phyloP scores from a whole-genome alignment of 2,797 vertebrate genomes.

The Brachyalestes nurse region DNA sequence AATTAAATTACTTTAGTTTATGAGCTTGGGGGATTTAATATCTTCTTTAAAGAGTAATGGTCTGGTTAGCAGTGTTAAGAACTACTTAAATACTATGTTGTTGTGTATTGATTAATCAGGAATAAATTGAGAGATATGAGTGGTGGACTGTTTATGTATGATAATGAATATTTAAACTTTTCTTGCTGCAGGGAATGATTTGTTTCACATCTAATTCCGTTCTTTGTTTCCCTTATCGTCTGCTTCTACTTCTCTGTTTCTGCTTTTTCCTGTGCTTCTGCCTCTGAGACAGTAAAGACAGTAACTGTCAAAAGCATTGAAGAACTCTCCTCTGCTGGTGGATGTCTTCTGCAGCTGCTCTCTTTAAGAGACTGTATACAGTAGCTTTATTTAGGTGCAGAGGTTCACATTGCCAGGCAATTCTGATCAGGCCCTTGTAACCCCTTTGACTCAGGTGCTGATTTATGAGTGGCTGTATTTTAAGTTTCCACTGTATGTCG shows the following conservation, averaged over 20 bases:
- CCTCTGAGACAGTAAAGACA: neutral
- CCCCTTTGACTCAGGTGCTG: constrained; percentile 42
- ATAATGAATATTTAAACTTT: neutral
- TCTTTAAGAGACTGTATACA: constrained; percentile 28
- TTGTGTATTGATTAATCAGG: neutral
- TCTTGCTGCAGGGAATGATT: neutral
- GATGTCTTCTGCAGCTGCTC: constrained; percentile 19
- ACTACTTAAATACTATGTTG: neutral
- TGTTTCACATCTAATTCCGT: neutral
- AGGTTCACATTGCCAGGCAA: constrained; percentile 2
- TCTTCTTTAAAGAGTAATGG: too few species aligned
- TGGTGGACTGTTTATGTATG: neutral
- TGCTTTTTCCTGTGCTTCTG: neutral
- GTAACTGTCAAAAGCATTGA: constrained; percentile 3
- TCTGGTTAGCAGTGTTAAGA: too few species aligned
- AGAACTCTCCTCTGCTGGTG: neutral
- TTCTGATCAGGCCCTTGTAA: constrained; percentile 32
- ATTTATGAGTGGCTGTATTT: constrained; percentile 66
- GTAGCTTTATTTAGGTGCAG: constrained; percentile 28
- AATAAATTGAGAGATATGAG: neutral
- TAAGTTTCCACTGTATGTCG: constrained; percentile 57
- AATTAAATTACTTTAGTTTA: too few species aligned
- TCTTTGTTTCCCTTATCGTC: neutral
- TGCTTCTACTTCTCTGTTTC: neutral
- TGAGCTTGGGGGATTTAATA: too few species aligned